A percentile compares a stretch with the other conserved stretches of the same genome.
Conservation (phyloP, 2,113 vertebrate genomes). For the Odocoileus virginianus region DNA sequence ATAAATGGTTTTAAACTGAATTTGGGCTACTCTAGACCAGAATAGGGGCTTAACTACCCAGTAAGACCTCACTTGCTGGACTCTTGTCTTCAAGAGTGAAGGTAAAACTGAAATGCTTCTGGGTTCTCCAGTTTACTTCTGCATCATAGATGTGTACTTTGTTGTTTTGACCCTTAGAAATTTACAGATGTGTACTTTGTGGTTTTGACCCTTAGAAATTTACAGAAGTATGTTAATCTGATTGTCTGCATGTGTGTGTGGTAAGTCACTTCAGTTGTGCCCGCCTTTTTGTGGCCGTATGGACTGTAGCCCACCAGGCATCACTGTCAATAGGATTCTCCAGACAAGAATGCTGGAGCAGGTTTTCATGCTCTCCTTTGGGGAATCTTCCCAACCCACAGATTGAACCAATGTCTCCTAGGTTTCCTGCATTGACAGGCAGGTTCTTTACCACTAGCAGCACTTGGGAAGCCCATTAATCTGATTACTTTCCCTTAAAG, state of each 20-base stretch:
- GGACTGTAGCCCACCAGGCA: background rate
- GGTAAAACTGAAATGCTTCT: background rate
- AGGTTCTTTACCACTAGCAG: background rate
- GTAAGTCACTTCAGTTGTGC: background rate
- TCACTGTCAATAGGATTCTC: background rate
- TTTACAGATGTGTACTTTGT: background rate
- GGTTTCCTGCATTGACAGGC: background rate
- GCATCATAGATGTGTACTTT: background rate
- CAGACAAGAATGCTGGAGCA: background rate
- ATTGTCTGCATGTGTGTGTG: background rate
- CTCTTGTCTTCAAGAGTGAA: background rate
- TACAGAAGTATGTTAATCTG: background rate
- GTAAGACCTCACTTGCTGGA: background rate
- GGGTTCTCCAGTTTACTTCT: background rate
- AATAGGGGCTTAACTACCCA: background rate
- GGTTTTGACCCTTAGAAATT: background rate
- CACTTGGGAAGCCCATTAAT: background rate
- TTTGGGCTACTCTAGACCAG: background rate
- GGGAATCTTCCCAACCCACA: background rate
- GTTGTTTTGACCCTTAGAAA: background rate
- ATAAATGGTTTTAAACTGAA: background rate
- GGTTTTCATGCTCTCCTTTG: background rate
- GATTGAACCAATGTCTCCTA: background rate
- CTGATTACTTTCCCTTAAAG: background rate
- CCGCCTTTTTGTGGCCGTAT: accelerated